These are phyloP conservation scores for Corticium candelabrum DNA, from an alignment of 37 sponge, comb jelly and placozoan species.

Conservation along the genomic window DNA sequence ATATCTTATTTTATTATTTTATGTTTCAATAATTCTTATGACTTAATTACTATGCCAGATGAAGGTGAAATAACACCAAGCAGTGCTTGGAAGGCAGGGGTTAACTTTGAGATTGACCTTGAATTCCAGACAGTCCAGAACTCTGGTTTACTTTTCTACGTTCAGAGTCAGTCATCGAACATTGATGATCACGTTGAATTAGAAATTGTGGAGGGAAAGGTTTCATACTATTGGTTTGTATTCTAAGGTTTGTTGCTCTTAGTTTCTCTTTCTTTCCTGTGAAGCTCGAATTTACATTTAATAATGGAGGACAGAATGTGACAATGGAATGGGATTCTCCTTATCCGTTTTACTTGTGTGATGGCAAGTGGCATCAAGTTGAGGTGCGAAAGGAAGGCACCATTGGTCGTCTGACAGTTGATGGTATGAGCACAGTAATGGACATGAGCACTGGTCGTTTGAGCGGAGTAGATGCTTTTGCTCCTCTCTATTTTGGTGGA, in stretches of 20 bases:
- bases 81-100: neutral
- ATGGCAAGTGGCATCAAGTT: neutral
- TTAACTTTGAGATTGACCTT: neutral
- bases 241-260: too few relatives aligned
- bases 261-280: neutral
- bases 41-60: too few relatives aligned
- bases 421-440: neutral
- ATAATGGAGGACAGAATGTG: neutral
- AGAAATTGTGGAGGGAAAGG: neutral
- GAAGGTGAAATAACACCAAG: too few relatives aligned
- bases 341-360: neutral
- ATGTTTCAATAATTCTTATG: neutral
- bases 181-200: conserved; percentile 3
- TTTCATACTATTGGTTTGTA: too few relatives aligned
- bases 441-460: neutral
- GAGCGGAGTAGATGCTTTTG: neutral
- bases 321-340: neutral
- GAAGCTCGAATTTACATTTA: neutral
- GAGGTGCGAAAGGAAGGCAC: neutral
- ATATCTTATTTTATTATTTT: neutral
- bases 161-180: neutral
- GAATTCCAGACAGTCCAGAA: neutral
- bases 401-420: neutral
- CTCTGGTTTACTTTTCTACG: neutral
- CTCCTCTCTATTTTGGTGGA: neutral